These are phyloP conservation scores for Nansenia antarctica DNA, from an alignment of 2,113 vertebrate genomes.

Conservation along the genomic window DNA sequence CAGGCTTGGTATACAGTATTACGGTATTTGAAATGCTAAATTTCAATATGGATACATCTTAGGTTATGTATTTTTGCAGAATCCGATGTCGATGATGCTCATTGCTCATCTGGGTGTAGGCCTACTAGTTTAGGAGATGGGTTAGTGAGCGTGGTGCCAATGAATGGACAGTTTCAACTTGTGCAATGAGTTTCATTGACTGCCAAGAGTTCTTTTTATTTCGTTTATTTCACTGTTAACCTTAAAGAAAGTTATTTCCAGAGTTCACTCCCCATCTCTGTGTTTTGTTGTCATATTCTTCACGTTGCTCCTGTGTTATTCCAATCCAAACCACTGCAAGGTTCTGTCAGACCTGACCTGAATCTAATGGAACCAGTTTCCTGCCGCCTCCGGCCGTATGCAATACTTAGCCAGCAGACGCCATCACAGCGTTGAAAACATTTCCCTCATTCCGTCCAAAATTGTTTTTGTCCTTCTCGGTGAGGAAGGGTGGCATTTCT, in stretches of 20 bases:
- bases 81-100: no score
- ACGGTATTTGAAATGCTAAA: no score
- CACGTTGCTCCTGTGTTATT: constrained; percentile 32
- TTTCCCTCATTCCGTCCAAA: constrained; percentile 38
- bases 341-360: constrained; percentile 39
- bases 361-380: neutral
- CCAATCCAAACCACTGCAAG: constrained; percentile 35
- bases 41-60: no score
- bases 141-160: no score
- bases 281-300: constrained; percentile 10
- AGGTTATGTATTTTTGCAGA: no score
- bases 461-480: constrained; percentile 47
- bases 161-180: no score
- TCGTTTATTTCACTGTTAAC: neutral
- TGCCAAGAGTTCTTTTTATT: neutral
- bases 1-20: no score
- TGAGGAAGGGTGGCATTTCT: constrained; percentile 46
- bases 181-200: neutral
- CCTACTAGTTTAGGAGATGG: no score
- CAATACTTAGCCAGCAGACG: constrained; percentile 44
- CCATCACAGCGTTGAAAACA: constrained; percentile 32
- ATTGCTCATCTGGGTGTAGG: no score
- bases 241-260: neutral
- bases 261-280: neutral
- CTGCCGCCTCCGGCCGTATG: constrained; percentile 14